These are phyloP conservation scores for Sciaenops ocellatus DNA, from an alignment of 2,797 vertebrate species.

Conservation along the genomic window DNA sequence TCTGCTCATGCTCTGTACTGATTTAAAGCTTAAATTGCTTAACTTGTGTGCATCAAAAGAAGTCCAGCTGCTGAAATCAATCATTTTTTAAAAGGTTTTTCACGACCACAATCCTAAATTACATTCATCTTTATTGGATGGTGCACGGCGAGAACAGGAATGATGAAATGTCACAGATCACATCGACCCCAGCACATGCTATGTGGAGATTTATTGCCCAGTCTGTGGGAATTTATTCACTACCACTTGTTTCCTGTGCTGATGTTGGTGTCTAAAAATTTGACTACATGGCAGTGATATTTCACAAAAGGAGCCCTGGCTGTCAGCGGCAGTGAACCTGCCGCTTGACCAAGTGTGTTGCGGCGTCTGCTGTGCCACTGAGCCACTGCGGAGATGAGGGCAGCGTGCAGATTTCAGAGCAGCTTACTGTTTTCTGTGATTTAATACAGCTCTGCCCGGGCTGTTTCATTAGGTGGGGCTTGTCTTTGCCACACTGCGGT, in stretches of 20 bases:
- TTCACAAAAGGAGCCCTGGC: conserved; percentile 29
- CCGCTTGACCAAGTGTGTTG: conserved; percentile 30
- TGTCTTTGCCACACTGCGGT: conserved; percentile 62
- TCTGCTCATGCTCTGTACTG: background rate
- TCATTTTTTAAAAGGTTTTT: background rate
- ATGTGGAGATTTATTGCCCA: background rate
- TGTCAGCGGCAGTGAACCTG: conserved; percentile 25
- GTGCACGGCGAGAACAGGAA: background rate
- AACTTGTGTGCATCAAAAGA: background rate
- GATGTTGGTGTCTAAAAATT: conserved; percentile 18
- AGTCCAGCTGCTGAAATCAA: background rate
- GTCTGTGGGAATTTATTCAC: background rate
- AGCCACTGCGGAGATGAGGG: conserved; percentile 73
- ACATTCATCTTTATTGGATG: background rate
- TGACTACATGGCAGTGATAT: conserved; percentile 11
- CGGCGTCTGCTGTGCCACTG: conserved; percentile 77
- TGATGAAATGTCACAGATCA: conserved; percentile 12
- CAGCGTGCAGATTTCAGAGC: conserved; percentile 74
- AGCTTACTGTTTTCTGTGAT: conserved; percentile 75
- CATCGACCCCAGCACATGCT: background rate
- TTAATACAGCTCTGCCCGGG: conserved; percentile 70
- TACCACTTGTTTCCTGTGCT: background rate
- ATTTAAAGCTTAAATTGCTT: background rate
- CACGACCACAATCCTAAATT: background rate
- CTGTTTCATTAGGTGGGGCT: conserved; percentile 80